These are phyloP conservation scores for Heliconius hewitsoni DNA, from an alignment of 1,140 invertebrate species.

Conservation along the genomic window DNA sequence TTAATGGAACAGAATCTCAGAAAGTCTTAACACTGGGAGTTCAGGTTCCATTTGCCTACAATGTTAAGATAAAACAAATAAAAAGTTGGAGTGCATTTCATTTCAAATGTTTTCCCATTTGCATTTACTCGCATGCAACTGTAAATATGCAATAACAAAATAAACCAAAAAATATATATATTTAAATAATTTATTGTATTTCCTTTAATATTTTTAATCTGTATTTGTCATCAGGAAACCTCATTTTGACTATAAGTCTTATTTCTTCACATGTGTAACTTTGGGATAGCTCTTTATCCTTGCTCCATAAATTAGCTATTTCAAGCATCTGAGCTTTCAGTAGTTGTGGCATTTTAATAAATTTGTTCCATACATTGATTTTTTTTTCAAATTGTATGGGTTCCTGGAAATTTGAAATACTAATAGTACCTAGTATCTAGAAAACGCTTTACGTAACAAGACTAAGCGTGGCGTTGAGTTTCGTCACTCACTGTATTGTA, in stretches of 20 bases:
- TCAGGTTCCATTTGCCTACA: too few species aligned
- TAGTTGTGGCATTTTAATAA: constrained; percentile 59
- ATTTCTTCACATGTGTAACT: constrained; percentile 69
- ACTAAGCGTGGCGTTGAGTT: too few species aligned
- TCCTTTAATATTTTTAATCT: constrained; percentile 68
- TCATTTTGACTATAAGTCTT: constrained; percentile 65
- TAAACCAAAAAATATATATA: not conserved
- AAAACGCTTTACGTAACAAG: not conserved
- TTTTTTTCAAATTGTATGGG: constrained; percentile 57
- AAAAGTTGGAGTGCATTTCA: too few species aligned
- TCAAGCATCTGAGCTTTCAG: constrained; percentile 68
- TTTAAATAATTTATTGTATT: constrained; percentile 54
- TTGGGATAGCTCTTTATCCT: constrained; percentile 45
- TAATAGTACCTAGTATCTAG: not conserved
- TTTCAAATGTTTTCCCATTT: not conserved
- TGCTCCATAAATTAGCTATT: constrained; percentile 57
- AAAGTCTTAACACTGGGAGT: too few species aligned
- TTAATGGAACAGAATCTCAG: too few species aligned
- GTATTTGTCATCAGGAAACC: constrained; percentile 70
- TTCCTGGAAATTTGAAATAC: constrained; percentile 49
- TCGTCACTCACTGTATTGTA: too few species aligned
- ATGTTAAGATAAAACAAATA: too few species aligned
- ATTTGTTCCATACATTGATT: constrained; percentile 63
- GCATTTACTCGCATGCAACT: not conserved
- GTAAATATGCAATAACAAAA: not conserved